phyloP scores from a whole-genome alignment of 35 echinoderm and acorn worm species.

The Apostichopus californicus region DNA sequence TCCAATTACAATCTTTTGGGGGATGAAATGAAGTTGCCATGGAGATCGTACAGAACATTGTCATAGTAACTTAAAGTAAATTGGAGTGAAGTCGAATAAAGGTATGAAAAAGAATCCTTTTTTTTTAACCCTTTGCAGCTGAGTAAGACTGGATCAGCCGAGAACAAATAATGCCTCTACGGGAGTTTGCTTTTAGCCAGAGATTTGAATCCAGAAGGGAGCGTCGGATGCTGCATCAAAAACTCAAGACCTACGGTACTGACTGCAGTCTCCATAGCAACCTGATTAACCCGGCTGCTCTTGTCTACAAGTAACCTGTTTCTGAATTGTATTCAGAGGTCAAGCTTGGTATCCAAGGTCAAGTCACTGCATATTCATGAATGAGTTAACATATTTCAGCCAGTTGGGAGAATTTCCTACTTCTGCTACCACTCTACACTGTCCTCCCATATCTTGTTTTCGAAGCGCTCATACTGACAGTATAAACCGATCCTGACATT shows the following conservation, averaged over 20 bases:
- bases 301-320: not conserved
- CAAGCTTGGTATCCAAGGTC: not conserved
- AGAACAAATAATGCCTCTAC: conserved; percentile 6
- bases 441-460: not conserved
- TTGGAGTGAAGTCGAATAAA: too few relatives aligned
- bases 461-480: not conserved
- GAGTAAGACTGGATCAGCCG: conserved; percentile 11
- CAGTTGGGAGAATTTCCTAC: not conserved
- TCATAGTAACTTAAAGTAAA: too few relatives aligned
- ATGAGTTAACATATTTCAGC: not conserved
- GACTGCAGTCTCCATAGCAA: not conserved
- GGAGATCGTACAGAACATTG: too few relatives aligned
- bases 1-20: too few relatives aligned
- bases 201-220: too few relatives aligned
- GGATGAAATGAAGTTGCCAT: too few relatives aligned
- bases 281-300: not conserved
- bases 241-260: not conserved
- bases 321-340: not conserved
- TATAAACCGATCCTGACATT: not conserved
- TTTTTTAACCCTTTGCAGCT: not conserved
- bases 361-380: conserved; percentile 10
- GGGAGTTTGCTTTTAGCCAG: too few relatives aligned
- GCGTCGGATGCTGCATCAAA: not conserved
- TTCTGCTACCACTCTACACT: not conserved
- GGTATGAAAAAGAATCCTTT: too few relatives aligned